Evolutionary conservation across 2,888 invertebrate genomes (phyloP), one percentile per base, ranked within the genome.

Genomic region (Athrips mouffetella): DNA sequence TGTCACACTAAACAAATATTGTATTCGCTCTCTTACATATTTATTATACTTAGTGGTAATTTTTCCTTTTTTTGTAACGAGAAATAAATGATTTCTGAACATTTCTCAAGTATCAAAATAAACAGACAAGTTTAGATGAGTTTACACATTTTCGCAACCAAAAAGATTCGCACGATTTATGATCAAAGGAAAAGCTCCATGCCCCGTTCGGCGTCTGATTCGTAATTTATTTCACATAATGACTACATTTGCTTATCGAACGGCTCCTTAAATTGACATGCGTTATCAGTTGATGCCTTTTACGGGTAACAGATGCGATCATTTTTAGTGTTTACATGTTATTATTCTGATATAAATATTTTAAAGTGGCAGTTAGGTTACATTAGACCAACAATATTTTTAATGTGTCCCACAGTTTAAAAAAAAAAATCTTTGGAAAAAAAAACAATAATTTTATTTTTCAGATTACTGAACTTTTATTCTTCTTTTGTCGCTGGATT

Each of bases 201-300:
- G 37, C 45, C 35, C 47, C 49, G 44, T 44, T 48, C 33, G 21
- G 31, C 42, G 21, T 49, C 48, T 48, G 45, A 48, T 27, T 44
- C 18, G 46, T 52, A 50, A 52, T 54, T 54, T 54, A 52, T 54
- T 52, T 47, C 40, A 20, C 50, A 39, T 50, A 54, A 54, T 49
- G 54, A 52, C 52, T 49, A 31, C 54, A 53, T 55, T 55, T 53
- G 49, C 52, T 55, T 55, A 55, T 55, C 55, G 31, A 47, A 55
- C 41, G 35, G 55, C 49, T 52, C 48, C 51, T 47, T 44, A 47
- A 40, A 50, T 49, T 45, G 44, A 37, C 47, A 51, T 50, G 45
- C 47, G 46, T 49, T 49, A 51, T 45, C 54, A 48, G 42, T 48
- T 48, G 47, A 33, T 49, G 49, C 47, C 46, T 41, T 51, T 50